Evolutionary conservation across 2,888 invertebrate species (phyloP).

Genomic region (Rhingia rostrata): DNA sequence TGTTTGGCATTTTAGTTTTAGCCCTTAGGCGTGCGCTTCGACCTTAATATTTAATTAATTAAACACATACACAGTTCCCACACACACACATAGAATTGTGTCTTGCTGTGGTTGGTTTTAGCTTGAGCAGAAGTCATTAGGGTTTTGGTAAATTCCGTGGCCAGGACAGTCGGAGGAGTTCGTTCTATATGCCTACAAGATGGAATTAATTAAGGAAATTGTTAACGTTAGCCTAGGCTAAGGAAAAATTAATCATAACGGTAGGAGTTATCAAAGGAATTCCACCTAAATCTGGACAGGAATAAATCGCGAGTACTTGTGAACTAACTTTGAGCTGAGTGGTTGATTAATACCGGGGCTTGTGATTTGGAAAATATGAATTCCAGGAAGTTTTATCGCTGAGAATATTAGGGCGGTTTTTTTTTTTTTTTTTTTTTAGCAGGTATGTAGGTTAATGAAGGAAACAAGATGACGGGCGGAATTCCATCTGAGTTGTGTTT

Average conservation of each 20-base stretch:
- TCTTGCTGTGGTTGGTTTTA: background rate
- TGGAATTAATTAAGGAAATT: constrained; percentile 26
- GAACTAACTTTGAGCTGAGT: background rate
- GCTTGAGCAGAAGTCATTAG: constrained; percentile 8
- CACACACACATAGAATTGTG: background rate
- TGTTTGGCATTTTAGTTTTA: background rate
- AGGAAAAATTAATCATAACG: constrained; percentile 20
- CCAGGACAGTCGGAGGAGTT: background rate
- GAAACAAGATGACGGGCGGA: too few species aligned
- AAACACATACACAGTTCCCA: background rate
- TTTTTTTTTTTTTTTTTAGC: too few species aligned
- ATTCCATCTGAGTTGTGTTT: too few species aligned
- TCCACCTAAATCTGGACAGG: constrained; percentile 17
- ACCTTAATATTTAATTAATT: constrained; percentile 64
- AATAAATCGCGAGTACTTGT: constrained; percentile 1
- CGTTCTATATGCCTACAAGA: background rate
- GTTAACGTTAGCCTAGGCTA: constrained; percentile 18
- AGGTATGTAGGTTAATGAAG: too few species aligned
- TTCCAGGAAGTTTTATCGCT: too few species aligned
- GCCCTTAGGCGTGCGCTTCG: constrained; percentile 37
- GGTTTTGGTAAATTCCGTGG: background rate
- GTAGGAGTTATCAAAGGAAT: constrained; percentile 11
- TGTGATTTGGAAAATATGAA: too few species aligned
- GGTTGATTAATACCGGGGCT: too few species aligned
- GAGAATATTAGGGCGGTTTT: too few species aligned